A percentile compares a stretch with the other conserved stretches of the same genome.
phyloP scores from a whole-genome alignment of 2,888 invertebrate genomes.

The Erebia ligea region DNA sequence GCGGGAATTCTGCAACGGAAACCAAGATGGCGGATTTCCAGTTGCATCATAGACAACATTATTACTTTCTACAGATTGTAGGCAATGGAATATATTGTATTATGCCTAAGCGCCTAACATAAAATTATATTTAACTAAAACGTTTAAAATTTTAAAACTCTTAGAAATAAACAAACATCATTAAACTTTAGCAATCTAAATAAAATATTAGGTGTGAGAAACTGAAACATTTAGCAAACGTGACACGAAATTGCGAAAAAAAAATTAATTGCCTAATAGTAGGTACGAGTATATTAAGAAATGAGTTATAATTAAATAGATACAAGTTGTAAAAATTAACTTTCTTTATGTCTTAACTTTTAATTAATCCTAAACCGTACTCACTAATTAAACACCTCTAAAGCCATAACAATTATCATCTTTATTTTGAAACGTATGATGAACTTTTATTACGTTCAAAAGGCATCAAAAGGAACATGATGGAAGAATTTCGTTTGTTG shows the following conservation, averaged over 20 bases:
- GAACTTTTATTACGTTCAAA: slow-evolving; percentile 13
- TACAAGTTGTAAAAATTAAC: background rate
- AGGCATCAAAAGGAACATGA: slow-evolving; percentile 11
- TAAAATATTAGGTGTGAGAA: background rate
- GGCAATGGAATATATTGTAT: background rate
- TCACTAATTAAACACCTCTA: slow-evolving; percentile 5
- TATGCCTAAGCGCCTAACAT: background rate
- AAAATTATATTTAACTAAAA: too few relatives aligned
- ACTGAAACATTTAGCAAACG: background rate
- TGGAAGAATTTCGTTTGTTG: slow-evolving; percentile 25
- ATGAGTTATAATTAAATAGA: too few relatives aligned
- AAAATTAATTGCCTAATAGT: too few relatives aligned
- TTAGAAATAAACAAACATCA: too few relatives aligned
- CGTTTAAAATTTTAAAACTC: too few relatives aligned
- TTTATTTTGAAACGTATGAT: slow-evolving; percentile 11
- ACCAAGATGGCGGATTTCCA: slow-evolving; percentile 53
- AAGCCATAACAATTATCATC: slow-evolving; percentile 14
- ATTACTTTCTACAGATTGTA: slow-evolving; percentile 50
- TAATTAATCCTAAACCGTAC: slow-evolving; percentile 11
- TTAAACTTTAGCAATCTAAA: too few relatives aligned
- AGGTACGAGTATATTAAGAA: too few relatives aligned
- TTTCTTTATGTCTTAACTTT: background rate
- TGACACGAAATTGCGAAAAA: background rate
- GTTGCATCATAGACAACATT: slow-evolving; percentile 52
- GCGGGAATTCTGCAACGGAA: slow-evolving; percentile 60